A percentile compares a stretch with the other conserved stretches of the same genome.
Evolutionary conservation across 2,113 vertebrate species (phyloP).

Genomic region (Engraulis encrasicolus): DNA sequence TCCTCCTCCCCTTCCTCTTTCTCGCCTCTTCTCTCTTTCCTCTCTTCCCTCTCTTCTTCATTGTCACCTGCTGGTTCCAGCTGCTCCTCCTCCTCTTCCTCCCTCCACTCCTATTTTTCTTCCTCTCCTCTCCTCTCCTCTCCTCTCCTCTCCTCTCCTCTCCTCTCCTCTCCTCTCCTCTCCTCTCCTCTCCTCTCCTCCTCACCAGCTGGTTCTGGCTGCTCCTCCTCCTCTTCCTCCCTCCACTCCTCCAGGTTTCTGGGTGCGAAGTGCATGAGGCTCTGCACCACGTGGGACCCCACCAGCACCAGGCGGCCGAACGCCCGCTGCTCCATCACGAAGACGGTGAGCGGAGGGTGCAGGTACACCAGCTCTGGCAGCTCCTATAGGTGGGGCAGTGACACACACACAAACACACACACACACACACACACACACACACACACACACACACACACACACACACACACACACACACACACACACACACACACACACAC

Average conservation of each 20-base stretch:
- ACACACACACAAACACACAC: background rate
- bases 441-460: background rate
- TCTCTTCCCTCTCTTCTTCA: no score
- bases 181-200: no score
- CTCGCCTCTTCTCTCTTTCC: no score
- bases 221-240: conserved; percentile 75
- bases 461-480: no score
- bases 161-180: no score
- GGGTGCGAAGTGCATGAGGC: conserved; percentile 83
- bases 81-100: no score
- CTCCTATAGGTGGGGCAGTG: conserved; percentile 73
- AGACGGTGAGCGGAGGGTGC: conserved; percentile 91
- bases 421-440: background rate
- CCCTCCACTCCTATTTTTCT: no score
- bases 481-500: no score
- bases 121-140: no score
- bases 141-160: no score
- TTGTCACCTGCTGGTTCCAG: no score
- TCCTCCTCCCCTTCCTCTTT: no score
- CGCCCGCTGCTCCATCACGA: conserved; percentile 84
- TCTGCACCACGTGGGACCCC: conserved; percentile 83
- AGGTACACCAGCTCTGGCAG: conserved; percentile 89
- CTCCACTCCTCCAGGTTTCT: conserved; percentile 65
- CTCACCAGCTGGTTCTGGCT: conserved; percentile 50
- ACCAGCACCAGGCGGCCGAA: conserved; percentile 88